Evolutionary conservation across 2,888 invertebrate species (phyloP).

Genomic region (Xylocampa areola): DNA sequence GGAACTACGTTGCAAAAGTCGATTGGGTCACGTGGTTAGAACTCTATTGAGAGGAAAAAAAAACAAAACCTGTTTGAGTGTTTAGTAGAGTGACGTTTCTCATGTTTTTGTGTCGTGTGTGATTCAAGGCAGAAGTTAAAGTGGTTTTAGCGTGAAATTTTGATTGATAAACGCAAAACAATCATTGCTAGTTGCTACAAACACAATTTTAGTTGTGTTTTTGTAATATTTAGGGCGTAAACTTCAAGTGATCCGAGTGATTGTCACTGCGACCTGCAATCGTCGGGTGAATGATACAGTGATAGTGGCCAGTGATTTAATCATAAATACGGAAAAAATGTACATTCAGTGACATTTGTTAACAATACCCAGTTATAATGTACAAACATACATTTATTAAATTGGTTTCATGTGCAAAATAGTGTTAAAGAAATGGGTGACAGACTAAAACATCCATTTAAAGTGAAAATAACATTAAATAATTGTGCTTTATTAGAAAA

Average conservation of each 20-base stretch:
- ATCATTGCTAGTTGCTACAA: conserved; percentile 15
- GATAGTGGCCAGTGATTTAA: conserved; percentile 64
- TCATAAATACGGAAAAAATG: conserved; percentile 78
- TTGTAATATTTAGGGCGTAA: conserved; percentile 3
- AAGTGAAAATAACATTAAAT: conserved; percentile 80
- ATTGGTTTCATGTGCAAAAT: conserved; percentile 62
- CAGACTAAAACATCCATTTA: conserved; percentile 83
- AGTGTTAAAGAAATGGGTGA: conserved; percentile 86
- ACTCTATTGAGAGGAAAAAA: conserved; percentile 69
- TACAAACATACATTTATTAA: conserved; percentile 48
- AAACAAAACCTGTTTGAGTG: conserved; percentile 81
- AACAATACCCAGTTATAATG: conserved; percentile 60
- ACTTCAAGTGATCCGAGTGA: conserved; percentile 28
- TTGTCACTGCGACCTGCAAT: conserved; percentile 45
- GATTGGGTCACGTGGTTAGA: conserved; percentile 74
- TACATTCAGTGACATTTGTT: conserved; percentile 69
- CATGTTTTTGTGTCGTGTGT: conserved; percentile 82
- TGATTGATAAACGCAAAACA: conserved; percentile 39
- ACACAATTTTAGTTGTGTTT: conserved; percentile 17
- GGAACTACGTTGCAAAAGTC: conserved; percentile 66
- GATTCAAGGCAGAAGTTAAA: conserved; percentile 58
- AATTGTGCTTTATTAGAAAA: conserved; percentile 67
- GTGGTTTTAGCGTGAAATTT: conserved; percentile 55
- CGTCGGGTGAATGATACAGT: conserved; percentile 67
- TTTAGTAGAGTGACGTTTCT: conserved; percentile 83